A percentile compares a stretch with the other conserved stretches of the same genome.
phyloP scores from a whole-genome alignment of 1,140 invertebrate genomes.

The Oscheius sp. region DNA sequence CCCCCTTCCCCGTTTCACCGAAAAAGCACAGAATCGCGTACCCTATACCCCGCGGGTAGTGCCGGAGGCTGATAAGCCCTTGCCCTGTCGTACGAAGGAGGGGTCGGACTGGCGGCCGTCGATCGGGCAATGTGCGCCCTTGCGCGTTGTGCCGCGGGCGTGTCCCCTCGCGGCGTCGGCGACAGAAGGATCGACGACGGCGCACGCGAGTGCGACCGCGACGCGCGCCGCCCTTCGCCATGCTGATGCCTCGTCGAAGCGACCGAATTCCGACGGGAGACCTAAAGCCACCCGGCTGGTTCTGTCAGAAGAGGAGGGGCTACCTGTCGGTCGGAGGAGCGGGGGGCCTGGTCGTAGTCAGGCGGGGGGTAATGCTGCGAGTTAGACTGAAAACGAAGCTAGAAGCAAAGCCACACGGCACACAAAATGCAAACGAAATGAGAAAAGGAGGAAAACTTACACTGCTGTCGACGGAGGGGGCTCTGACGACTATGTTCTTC shows the following conservation, averaged over 20 bases:
- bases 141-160: conserved; percentile 43
- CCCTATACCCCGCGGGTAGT: conserved; percentile 51
- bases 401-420: background rate
- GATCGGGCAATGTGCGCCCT: conserved; percentile 40
- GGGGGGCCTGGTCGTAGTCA: conserved; percentile 17
- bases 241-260: conserved; percentile 17
- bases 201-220: conserved; percentile 23
- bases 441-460: conserved; percentile 3
- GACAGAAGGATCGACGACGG: conserved; percentile 19
- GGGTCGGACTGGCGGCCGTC: conserved; percentile 49
- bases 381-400: conserved; percentile 21
- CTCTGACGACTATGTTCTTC: background rate
- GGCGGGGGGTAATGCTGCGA: conserved; percentile 24
- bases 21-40: conserved; percentile 21
- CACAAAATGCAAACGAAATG: background rate
- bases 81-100: conserved; percentile 54
- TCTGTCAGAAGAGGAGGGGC: background rate
- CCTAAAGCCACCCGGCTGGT: background rate
- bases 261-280: conserved; percentile 30
- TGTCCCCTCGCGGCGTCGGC: conserved; percentile 11
- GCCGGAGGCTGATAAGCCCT: conserved; percentile 53
- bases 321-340: background rate
- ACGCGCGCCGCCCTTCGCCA: conserved; percentile 24
- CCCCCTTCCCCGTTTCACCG: background rate
- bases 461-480: background rate